A percentile compares a stretch with the other conserved stretches of the same genome.
These are phyloP conservation scores for Ornithoptera priamus DNA, from an alignment of 2,888 invertebrate genomes.

Conservation along the genomic window DNA sequence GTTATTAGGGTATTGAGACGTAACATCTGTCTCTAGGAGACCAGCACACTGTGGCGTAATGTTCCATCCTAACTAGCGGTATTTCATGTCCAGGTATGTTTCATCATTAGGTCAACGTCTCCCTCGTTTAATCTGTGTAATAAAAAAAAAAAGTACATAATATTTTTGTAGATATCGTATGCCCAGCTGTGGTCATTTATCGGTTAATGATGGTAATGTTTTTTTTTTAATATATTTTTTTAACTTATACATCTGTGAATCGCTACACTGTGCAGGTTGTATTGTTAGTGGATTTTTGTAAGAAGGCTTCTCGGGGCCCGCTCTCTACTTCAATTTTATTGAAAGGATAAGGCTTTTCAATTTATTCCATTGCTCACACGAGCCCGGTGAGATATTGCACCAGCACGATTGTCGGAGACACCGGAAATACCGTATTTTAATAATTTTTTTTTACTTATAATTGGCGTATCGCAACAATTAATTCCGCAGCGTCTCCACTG, in stretches of 20 bases:
- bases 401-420: not conserved
- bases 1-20: too few species aligned
- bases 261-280: conserved; percentile 21
- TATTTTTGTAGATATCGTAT: too few species aligned
- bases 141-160: too few species aligned
- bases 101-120: too few species aligned
- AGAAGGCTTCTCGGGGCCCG: conserved; percentile 32
- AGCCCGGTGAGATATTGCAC: conserved; percentile 17
- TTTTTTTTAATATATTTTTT: not conserved
- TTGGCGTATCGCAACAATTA: not conserved
- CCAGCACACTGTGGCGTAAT: too few species aligned
- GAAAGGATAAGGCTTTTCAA: conserved; percentile 34
- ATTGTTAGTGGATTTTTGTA: conserved; percentile 32
- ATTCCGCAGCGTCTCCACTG: not conserved
- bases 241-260: not conserved
- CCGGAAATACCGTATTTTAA: conserved; percentile 10
- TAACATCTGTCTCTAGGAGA: too few species aligned
- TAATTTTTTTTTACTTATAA: not conserved
- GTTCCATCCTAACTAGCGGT: too few species aligned
- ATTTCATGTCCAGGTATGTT: too few species aligned
- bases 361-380: conserved; percentile 31
- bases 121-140: too few species aligned
- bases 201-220: too few species aligned
- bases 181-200: too few species aligned
- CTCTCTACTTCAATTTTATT: conserved; percentile 32